A percentile compares a stretch with the other conserved stretches of the same genome.
Evolutionary conservation across 2,888 invertebrate species (phyloP).

Genomic region (Andrena flavipes): DNA sequence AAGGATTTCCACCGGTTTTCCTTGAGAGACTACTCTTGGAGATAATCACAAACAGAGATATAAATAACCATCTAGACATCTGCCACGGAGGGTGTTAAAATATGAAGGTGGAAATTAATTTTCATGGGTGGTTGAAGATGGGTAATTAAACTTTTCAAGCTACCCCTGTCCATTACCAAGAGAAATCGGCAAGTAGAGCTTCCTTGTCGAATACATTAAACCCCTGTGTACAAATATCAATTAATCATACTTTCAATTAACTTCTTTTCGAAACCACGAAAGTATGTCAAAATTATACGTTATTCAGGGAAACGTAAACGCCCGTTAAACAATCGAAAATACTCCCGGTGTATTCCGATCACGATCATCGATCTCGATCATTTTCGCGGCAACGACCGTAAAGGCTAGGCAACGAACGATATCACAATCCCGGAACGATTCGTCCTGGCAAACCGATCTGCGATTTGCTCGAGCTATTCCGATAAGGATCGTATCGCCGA

Average conservation of each 20-base stretch:
- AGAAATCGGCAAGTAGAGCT: too few relatives aligned
- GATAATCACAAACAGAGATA: not conserved
- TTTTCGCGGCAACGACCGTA: conserved; percentile 64
- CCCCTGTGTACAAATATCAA: too few relatives aligned
- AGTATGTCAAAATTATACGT: not conserved
- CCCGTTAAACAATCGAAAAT: not conserved
- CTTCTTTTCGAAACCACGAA: too few relatives aligned
- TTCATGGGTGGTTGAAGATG: not conserved
- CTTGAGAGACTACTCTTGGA: conserved; percentile 38
- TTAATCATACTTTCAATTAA: too few relatives aligned
- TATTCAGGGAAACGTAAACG: not conserved
- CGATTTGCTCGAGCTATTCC: not conserved
- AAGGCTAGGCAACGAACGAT: conserved; percentile 56
- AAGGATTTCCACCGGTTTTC: conserved; percentile 51
- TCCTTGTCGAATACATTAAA: too few relatives aligned
- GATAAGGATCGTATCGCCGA: not conserved
- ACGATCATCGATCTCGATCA: conserved; percentile 25
- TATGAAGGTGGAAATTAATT: not conserved
- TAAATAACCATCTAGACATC: not conserved
- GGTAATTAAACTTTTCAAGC: not conserved
- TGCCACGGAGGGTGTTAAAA: not conserved
- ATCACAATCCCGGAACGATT: conserved; percentile 24
- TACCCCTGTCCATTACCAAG: not conserved
- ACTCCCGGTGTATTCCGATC: not conserved
- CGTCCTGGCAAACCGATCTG: conserved; percentile 6